Evolutionary conservation across 92 coral and sea anemone genomes (phyloP), one percentile per base, ranked within the genome.

Genomic region (Anthopleura xanthogrammica): DNA sequence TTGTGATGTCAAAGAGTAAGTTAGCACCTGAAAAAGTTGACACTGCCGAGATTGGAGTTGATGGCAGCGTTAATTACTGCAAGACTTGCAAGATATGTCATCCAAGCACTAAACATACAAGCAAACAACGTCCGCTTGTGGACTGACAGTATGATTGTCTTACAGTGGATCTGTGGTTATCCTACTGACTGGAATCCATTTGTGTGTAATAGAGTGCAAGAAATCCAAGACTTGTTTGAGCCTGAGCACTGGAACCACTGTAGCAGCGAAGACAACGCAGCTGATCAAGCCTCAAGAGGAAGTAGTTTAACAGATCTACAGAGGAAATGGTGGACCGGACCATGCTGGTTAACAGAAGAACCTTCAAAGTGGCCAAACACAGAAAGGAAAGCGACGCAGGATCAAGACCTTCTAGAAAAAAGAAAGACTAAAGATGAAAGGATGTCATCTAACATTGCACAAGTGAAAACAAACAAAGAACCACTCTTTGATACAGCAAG

Each of bases 281-380:
- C 79, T 76, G 79, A 76, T n/a, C 79, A 42, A 76, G 79, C 79
- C 42, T 76, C 62, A 4, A 76, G 79, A 48, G 79, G 79, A 76
- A 42, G 79, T 48, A 76, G 9, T 48, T 76, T 41, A 20, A 24
- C 52, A 41, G 77, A 74, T 41, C 77, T 74, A 1, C 77, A 74
- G 54, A 46, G 3, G 19, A 74, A 76, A 50, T 76, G 79, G 62
- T 76, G 79, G 79, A 76, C 79, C 0, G 78, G 78, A 42, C 78
- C 78, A 41, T 36, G 52, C 52, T 76, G 79, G 79, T 48, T 76
- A 76, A 1, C 58, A 11, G 24, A n/a, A 76, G 60, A 42, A 1
- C 79, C 40, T 29, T 42, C 79, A 43, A 43, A 5, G 9, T 76
- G 79, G 62, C 79, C 79, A 76, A 48, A 16, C 16, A 76, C 62